Base-by-base conservation (phyloP, 2,113 vertebrate species). In the Hippotragus niger region DNA sequence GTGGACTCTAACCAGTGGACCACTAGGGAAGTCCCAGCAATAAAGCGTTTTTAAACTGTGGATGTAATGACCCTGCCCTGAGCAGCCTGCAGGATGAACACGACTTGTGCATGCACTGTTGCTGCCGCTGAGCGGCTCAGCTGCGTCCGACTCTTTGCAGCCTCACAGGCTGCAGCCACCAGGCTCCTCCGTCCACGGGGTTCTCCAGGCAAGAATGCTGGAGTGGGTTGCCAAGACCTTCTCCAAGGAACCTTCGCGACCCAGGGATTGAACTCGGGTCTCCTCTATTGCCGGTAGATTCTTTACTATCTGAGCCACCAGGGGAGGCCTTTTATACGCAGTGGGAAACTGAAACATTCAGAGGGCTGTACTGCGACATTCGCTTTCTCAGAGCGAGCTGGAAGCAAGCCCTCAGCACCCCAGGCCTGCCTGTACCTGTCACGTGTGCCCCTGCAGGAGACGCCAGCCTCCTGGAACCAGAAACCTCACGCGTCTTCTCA, bases 51-150 rank as follows among this genome's bases (percentile, higher is more conserved):
- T n/a, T 52, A n/a, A 2, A 1, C 55, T 25, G 19, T 21, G 55
- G 23, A 2, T 25, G 23, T 4, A 11, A 4, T 1, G 55, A 11
- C 55, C 2, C 55, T 2, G 55, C 23, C 23, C 23, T 1, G 57
- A 27, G 25, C 57, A 58, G 57, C 57, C 57, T 12, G 25, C 33
- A 14, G 80, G 0, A 6, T 53, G 52, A 14, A 5, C 11, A 6
- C n/a, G 23, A 8, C 2, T 21, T 33, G 21, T 2, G 3, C 2
- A 29, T 1, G 4, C 53, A 17, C n/a, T 0, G n/a, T 36, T 2
- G 36, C 36, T 1, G 21, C 10, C 1, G 36, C 36, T 0, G 1
- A 2, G 36, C 3, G 1, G 2, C 36, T 40, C 71, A 13, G 71
- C 36, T 11, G 0, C 6, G 11, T 25, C 36, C 2, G 23, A 0